Conservation (phyloP, 1,140 invertebrate genomes). For the Drosophila ficusphila region DNA sequence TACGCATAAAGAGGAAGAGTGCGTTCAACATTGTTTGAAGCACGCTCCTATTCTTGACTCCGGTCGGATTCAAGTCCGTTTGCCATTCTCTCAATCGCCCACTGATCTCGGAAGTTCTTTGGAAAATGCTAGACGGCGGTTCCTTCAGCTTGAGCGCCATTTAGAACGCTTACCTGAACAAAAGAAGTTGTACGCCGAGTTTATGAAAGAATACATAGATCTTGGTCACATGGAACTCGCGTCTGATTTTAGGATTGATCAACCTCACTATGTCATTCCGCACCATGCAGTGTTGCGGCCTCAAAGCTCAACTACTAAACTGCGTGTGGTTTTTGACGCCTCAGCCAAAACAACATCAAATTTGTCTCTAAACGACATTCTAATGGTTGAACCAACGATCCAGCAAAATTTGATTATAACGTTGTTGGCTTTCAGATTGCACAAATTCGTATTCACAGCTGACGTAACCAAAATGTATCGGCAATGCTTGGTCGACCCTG, state of each 20-base stretch:
- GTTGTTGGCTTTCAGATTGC: neutral
- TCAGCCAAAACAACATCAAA: neutral
- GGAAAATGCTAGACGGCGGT: neutral
- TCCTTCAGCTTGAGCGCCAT: neutral
- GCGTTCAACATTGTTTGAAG: neutral
- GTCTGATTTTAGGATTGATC: neutral
- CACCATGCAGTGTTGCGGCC: neutral
- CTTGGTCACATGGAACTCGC: neutral
- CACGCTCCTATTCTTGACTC: neutral
- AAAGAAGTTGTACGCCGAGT: neutral
- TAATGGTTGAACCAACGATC: neutral
- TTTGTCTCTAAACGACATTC: neutral
- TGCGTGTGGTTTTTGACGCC: neutral
- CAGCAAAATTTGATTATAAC: neutral
- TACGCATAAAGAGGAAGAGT: neutral
- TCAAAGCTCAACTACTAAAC: neutral
- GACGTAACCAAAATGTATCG: neutral
- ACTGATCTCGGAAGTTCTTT: neutral
- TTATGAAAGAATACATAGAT: conserved; percentile 1
- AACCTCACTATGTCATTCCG: neutral
- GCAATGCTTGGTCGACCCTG: neutral
- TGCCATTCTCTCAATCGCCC: neutral
- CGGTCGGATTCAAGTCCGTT: neutral
- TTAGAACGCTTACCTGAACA: neutral
- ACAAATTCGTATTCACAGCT: neutral